Percentiles rank a stretch among this genome's conserved stretches.
Conservation (phyloP, 2,113 vertebrate genomes). For the Spilogale gracilis region DNA sequence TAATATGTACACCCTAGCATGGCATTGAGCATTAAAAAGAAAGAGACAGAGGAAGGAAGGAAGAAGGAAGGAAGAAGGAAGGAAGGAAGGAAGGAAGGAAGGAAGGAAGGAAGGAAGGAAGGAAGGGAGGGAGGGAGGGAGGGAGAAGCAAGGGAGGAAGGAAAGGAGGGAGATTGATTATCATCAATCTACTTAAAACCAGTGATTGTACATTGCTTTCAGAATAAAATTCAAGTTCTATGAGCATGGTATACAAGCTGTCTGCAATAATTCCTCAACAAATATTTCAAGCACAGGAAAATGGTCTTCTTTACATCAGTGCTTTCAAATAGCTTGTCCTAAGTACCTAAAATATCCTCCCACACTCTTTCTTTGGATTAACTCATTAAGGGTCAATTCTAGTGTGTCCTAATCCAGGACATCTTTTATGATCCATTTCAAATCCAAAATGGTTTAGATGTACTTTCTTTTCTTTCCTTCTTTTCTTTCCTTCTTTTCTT, state of each 20-base stretch:
- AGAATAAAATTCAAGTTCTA: slow-evolving; percentile 26
- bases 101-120: accelerated
- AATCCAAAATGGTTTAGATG: not conserved
- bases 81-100: not conserved
- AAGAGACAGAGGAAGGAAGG: not conserved
- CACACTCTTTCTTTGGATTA: not conserved
- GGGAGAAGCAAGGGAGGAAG: not conserved
- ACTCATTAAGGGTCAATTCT: not conserved
- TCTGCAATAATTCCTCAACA: not conserved
- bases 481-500: not conserved
- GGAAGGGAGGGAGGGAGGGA: not conserved
- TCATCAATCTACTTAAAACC: not conserved
- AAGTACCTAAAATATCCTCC: not conserved
- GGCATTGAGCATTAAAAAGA: not conserved
- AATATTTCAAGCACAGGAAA: slow-evolving; percentile 27
- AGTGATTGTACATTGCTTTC: not conserved
- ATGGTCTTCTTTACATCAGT: not conserved
- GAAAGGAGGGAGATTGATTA: not conserved
- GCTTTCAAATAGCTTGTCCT: not conserved
- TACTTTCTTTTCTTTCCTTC: not conserved
- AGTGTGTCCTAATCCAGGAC: not conserved
- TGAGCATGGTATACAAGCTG: not conserved
- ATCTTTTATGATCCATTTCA: not conserved
- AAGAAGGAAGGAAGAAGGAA: not conserved
- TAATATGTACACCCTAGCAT: not conserved